These are phyloP conservation scores for Corythoichthys intestinalis DNA, from an alignment of 2,113 vertebrate species.

Conservation along the genomic window DNA sequence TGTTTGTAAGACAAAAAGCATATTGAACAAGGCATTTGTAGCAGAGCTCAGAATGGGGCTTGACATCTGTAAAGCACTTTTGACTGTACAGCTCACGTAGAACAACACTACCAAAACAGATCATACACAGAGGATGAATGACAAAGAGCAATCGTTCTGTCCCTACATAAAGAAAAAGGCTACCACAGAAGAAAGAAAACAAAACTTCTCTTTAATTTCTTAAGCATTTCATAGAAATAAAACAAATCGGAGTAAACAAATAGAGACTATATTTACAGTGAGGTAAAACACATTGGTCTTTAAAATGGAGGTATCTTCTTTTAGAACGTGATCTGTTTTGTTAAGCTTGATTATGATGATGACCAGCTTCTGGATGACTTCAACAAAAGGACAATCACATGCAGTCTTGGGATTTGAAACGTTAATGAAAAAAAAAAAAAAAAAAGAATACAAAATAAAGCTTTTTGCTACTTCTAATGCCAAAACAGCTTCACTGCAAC, in stretches of 20 bases:
- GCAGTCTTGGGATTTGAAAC: slow-evolving; percentile 63
- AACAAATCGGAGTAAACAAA: slow-evolving; percentile 72
- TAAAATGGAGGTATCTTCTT: slow-evolving; percentile 74
- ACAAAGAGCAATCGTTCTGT: slow-evolving; percentile 49
- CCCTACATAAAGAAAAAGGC: slow-evolving; percentile 53
- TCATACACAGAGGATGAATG: slow-evolving; percentile 56
- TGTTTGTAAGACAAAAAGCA: slow-evolving; percentile 42
- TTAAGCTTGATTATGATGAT: slow-evolving; percentile 44
- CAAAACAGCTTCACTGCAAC: slow-evolving; percentile 44
- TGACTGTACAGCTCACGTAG: slow-evolving; percentile 60
- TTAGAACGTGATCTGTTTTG: slow-evolving; percentile 63
- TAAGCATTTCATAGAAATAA: slow-evolving; percentile 72
- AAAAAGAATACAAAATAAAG: slow-evolving; percentile 63
- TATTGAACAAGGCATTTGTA: slow-evolving; percentile 66
- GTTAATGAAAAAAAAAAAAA: slow-evolving; percentile 43
- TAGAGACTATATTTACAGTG: slow-evolving; percentile 71
- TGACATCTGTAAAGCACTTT: slow-evolving; percentile 66
- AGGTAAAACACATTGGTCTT: slow-evolving; percentile 82
- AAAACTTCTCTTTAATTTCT: slow-evolving; percentile 46
- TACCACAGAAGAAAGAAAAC: slow-evolving; percentile 58
- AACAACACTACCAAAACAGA: slow-evolving; percentile 52
- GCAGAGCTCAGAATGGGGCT: slow-evolving; percentile 55
- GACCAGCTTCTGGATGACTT: slow-evolving; percentile 53
- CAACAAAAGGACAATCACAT: slow-evolving; percentile 64
- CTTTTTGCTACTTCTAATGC: slow-evolving; percentile 56